Percentiles rank a stretch among this genome's conserved stretches.
phyloP scores from a whole-genome alignment of 2,797 vertebrate species.

The Allobates femoralis region DNA sequence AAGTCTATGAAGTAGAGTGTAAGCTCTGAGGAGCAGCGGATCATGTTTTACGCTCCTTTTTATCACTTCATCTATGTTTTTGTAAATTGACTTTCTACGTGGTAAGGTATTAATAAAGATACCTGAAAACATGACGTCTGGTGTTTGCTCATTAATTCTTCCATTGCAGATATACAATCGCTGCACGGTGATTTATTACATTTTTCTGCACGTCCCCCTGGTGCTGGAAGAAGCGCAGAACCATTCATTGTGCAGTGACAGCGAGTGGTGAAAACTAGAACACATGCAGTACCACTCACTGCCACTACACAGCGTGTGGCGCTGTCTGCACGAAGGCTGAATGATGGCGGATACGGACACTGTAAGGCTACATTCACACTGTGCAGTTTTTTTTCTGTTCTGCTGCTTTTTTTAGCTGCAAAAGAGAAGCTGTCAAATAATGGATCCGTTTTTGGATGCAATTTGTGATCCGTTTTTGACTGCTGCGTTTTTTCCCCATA shows the following conservation, averaged over 20 bases:
- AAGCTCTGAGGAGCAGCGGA: background rate
- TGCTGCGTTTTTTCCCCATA: too few species aligned
- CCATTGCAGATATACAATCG: background rate
- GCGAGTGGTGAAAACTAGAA: too few species aligned
- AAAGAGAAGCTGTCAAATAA: too few species aligned
- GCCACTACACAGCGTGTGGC: too few species aligned
- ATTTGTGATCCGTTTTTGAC: too few species aligned
- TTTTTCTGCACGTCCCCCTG: background rate
- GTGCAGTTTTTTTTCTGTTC: too few species aligned
- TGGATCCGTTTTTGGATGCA: too few species aligned
- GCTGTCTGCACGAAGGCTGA: background rate
- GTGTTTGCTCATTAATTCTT: background rate
- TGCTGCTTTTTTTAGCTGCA: too few species aligned
- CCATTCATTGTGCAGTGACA: too few species aligned
- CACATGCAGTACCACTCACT: too few species aligned
- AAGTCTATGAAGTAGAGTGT: conserved; percentile 10
- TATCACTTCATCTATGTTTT: background rate
- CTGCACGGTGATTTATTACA: background rate
- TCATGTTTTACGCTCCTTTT: background rate
- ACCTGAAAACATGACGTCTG: background rate
- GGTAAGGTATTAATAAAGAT: conserved; percentile 19
- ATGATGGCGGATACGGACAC: background rate
- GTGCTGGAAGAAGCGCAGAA: too few species aligned
- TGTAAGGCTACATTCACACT: too few species aligned
- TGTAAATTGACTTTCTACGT: conserved; percentile 19